Evolutionary conservation across 2,797 vertebrate genomes (phyloP).

Genomic region (Discoglossus pictus): DNA sequence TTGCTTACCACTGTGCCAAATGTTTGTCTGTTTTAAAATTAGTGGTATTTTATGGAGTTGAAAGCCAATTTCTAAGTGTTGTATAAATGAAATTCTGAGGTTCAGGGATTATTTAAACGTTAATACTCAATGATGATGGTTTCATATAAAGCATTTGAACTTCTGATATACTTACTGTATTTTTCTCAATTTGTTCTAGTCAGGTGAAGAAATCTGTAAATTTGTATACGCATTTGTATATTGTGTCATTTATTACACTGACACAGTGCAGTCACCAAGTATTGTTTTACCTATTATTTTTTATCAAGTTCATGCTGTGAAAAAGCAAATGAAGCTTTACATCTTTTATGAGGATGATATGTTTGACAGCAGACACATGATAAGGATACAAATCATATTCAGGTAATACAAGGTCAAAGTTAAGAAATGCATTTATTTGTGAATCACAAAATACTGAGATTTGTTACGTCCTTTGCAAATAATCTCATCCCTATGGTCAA

Average conservation of each 20-base stretch:
- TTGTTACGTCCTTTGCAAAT: too few species aligned
- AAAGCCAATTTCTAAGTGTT: conserved; percentile 56
- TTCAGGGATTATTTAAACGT: conserved; percentile 34
- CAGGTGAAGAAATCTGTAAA: conserved; percentile 9
- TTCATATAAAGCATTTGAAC: conserved; percentile 16
- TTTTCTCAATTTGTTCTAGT: conserved; percentile 1
- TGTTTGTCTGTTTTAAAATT: conserved; percentile 56
- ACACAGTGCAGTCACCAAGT: neutral
- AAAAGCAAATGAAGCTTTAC: too few species aligned
- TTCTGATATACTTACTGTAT: conserved; percentile 14
- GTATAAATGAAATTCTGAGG: conserved; percentile 50
- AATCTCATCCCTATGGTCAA: too few species aligned
- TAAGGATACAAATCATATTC: too few species aligned
- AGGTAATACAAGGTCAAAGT: too few species aligned
- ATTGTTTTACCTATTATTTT: too few species aligned
- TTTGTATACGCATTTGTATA: neutral
- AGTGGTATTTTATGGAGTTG: conserved; percentile 61
- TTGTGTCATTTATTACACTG: too few species aligned
- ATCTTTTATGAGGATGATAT: too few species aligned
- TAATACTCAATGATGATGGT: conserved; percentile 30
- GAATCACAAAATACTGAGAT: too few species aligned
- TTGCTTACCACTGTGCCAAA: conserved; percentile 57
- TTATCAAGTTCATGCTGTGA: too few species aligned
- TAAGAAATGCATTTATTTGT: too few species aligned
- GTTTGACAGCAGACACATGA: too few species aligned